Percentiles rank a stretch among this genome's conserved stretches.
phyloP scores from a whole-genome alignment of 2,797 vertebrate species.

The Gouania willdenowi region DNA sequence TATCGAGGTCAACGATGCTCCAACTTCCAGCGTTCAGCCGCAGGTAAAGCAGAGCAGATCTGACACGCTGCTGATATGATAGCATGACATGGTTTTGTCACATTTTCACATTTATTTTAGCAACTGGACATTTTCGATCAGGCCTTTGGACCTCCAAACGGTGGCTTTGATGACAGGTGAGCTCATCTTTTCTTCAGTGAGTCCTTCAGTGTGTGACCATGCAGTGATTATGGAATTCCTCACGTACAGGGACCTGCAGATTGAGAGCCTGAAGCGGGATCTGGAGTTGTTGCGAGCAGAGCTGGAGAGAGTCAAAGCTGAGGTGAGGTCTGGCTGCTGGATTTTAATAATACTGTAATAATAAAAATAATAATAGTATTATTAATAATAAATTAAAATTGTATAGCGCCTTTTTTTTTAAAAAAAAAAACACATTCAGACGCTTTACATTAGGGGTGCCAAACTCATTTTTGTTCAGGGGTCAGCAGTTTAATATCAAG shows the following conservation, averaged over 20 bases:
- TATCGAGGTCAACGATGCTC: constrained; percentile 80
- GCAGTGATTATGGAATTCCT: too few relatives aligned
- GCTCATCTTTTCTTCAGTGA: constrained; percentile 57
- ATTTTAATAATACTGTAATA: too few relatives aligned
- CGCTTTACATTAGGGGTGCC: too few relatives aligned
- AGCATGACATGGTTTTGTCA: neutral
- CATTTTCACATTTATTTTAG: constrained; percentile 7
- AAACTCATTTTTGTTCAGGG: too few relatives aligned
- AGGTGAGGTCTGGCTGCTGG: constrained; percentile 69
- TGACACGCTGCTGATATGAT: too few relatives aligned
- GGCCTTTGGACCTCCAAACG: constrained; percentile 88
- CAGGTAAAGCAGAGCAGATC: too few relatives aligned
- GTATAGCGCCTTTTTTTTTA: too few relatives aligned
- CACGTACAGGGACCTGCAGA: constrained; percentile 90
- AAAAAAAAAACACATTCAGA: too few relatives aligned
- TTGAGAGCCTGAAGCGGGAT: constrained; percentile 85
- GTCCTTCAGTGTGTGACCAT: constrained; percentile 89
- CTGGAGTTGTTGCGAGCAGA: constrained; percentile 82
- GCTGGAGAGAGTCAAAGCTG: constrained; percentile 88
- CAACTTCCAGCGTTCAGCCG: constrained; percentile 60
- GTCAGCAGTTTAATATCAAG: too few relatives aligned
- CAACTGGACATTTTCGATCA: constrained; percentile 88
- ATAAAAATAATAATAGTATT: too few relatives aligned
- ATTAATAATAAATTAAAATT: too few relatives aligned
- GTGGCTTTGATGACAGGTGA: constrained; percentile 87